Conservation (phyloP, 2,888 invertebrate species). For the Ariolimax columbianus region DNA sequence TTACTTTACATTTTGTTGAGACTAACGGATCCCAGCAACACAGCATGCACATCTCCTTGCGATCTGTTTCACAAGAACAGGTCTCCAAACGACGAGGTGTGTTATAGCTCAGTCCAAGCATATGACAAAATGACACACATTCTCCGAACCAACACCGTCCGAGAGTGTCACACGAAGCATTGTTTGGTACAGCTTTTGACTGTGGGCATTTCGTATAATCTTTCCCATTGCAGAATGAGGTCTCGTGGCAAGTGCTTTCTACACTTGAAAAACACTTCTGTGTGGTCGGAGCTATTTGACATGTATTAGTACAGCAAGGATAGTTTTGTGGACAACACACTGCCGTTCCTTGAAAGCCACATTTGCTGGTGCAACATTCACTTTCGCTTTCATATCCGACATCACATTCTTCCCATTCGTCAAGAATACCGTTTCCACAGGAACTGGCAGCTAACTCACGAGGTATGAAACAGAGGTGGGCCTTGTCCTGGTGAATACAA, state of each 20-base stretch:
- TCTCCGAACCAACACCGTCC: conserved; percentile 8
- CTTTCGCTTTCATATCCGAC: background rate
- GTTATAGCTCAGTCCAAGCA: background rate
- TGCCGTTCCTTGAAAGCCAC: background rate
- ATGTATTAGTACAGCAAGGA: conserved; percentile 21
- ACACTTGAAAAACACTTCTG: background rate
- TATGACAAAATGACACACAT: conserved; percentile 19
- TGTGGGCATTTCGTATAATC: background rate
- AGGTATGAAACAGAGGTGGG: conserved; percentile 28
- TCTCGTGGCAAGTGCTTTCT: background rate
- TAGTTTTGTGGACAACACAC: conserved; percentile 9
- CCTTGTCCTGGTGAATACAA: conserved; percentile 13
- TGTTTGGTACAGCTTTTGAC: background rate
- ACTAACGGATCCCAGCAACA: background rate
- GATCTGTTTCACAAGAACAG: conserved; percentile 1
- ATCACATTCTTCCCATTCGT: conserved; percentile 25
- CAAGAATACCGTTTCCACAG: conserved; percentile 23
- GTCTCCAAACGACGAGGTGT: background rate
- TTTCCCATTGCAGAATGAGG: background rate
- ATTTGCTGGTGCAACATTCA: background rate
- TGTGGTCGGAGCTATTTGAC: conserved; percentile 15
- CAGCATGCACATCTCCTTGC: background rate
- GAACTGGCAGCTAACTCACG: background rate
- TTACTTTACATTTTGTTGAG: background rate
- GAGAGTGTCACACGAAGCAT: background rate